A percentile compares a stretch with the other conserved stretches of the same genome.
These are phyloP conservation scores for Eretmochelys imbricata DNA, from an alignment of 2,113 vertebrate genomes.

Conservation along the genomic window DNA sequence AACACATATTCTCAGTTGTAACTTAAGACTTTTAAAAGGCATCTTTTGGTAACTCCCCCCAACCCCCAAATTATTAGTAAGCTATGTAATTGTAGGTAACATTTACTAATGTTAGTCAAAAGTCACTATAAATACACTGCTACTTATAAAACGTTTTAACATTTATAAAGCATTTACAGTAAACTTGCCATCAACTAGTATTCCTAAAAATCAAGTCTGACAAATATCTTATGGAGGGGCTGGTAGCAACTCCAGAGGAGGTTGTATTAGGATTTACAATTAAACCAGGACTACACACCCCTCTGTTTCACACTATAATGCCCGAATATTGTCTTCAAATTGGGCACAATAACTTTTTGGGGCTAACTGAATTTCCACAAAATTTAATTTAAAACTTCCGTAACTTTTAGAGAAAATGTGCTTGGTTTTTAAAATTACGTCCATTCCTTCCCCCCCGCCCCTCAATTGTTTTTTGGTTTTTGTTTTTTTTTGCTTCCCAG, in stretches of 20 bases:
- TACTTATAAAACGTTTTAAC: background rate
- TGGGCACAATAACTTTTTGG: background rate
- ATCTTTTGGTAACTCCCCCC: conserved; percentile 27
- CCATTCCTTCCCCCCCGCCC: background rate
- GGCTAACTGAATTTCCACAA: background rate
- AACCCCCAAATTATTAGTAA: conserved; percentile 29
- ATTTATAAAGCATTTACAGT: conserved; percentile 32
- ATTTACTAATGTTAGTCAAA: conserved; percentile 38
- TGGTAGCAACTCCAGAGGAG: conserved; percentile 3
- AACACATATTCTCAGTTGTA: conserved; percentile 23
- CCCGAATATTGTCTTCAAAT: conserved; percentile 12
- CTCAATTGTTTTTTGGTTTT: background rate
- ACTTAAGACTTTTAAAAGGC: background rate
- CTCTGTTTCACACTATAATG: background rate
- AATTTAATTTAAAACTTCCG: conserved; percentile 21
- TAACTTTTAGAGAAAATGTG: background rate
- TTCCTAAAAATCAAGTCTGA: background rate
- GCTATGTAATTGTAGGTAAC: conserved; percentile 10
- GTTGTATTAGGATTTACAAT: conserved; percentile 12
- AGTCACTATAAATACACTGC: background rate
- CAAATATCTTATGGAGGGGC: background rate
- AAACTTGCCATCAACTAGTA: background rate
- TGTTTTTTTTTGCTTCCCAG: background rate
- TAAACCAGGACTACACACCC: background rate
- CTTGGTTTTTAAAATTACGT: background rate